Base-by-base conservation (phyloP, 64 coral and sea anemone species). In the Porites lutea region DNA sequence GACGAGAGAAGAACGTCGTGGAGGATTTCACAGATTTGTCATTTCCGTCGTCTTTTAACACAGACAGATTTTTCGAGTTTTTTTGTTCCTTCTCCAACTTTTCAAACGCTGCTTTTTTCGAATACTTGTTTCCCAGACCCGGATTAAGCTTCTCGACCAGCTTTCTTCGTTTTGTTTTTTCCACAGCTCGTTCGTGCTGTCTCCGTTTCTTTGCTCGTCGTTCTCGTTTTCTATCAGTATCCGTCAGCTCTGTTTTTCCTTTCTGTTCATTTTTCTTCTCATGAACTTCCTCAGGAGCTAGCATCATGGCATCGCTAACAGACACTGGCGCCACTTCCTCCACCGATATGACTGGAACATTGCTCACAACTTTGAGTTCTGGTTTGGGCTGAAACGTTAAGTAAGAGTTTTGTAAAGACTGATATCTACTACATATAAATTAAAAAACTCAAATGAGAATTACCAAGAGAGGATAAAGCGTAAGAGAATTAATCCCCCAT, bases 251-350 rank as follows among this genome's bases (percentile, higher is more conserved):
- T 6, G 66, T 78, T 13, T 86, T 89, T 47, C 94, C 90, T 91
- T 99, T 99, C 23, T 96, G 50, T 72, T 96, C 94, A 10, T 46
- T 66, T 70, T 94, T 98, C 61, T 98, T 99, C n/a, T 99, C 94
- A 13, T 93, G 88, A 62, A 95, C 83, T 78, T 99, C 97, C 83
- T 96, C 97, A 10, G 97, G 97, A 48, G 97, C 97, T 6, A 99
- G 66, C 80, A 99, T 89, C 88, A 95, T 95, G 4, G 97, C 94
- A 61, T 99, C 97, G 64, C 97, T 99, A 4, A 93, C 84, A 78
- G 88, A 59, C 2, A 96, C 97, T 13, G 97, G 97, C 7, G 97
- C 88, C 1, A 93, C 92, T 79, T 99, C 97, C 53, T 99, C 97
- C 71, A 99, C 83, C 9, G 75, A 90, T 18, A 99, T 96, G 5